Percentiles rank a stretch among this genome's conserved stretches.
Evolutionary conservation across 2,888 invertebrate genomes (phyloP).

Genomic region (Scaptomyza reducta): DNA sequence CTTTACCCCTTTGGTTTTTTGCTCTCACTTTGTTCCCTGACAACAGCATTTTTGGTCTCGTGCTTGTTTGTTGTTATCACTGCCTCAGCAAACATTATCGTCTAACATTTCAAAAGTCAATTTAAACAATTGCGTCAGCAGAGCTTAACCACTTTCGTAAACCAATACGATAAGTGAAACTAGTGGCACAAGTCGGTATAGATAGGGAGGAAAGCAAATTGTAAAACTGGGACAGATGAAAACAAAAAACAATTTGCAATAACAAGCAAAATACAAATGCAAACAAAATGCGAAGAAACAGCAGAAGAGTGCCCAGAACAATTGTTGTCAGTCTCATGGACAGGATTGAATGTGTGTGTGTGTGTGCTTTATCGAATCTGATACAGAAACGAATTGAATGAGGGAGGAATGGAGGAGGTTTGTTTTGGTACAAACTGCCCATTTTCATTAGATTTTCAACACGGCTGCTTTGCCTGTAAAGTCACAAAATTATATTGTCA

Average conservation of each 20-base stretch:
- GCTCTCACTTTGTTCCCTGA: background rate
- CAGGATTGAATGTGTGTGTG: constrained; percentile 6
- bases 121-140: constrained; percentile 74
- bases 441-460: constrained; percentile 73
- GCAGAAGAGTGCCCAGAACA: constrained; percentile 42
- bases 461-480: constrained; percentile 54
- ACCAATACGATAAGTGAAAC: constrained; percentile 67
- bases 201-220: constrained; percentile 1
- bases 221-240: constrained; percentile 54
- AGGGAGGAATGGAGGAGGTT: background rate
- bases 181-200: constrained; percentile 13
- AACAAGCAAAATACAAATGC: constrained; percentile 65
- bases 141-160: constrained; percentile 76
- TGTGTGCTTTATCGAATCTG: constrained; percentile 2
- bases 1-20: background rate
- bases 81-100: constrained; percentile 43
- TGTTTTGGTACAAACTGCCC: constrained; percentile 33
- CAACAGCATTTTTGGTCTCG: background rate
- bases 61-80: constrained; percentile 29
- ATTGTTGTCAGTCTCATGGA: constrained; percentile 53
- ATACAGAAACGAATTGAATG: background rate
- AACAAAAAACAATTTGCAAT: constrained; percentile 73
- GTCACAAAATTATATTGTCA: constrained; percentile 79
- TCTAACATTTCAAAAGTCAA: constrained; percentile 71
- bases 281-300: constrained; percentile 52